Conservation (phyloP, 1,140 invertebrate genomes). For the Chionoecetes opilio region DNA sequence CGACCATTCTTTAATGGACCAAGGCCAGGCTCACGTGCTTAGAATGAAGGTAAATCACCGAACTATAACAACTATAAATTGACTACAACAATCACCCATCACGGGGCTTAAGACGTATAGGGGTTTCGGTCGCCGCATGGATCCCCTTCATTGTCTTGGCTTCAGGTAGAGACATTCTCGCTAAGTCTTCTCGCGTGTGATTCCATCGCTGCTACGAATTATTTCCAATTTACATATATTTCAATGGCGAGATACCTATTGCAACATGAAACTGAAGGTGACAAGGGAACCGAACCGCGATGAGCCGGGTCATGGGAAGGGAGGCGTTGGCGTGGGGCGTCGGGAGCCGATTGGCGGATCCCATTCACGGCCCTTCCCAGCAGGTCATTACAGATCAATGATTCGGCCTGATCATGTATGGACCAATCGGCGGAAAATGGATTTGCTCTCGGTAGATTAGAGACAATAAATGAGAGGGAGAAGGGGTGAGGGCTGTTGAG, state of each 20-base stretch:
- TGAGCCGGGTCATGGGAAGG: constrained; percentile 70
- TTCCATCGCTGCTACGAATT: constrained; percentile 34
- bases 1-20: no score
- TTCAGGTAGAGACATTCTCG: not conserved
- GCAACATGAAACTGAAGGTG: constrained; percentile 55
- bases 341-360: constrained; percentile 52
- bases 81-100: no score
- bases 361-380: constrained; percentile 40
- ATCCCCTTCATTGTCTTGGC: not conserved
- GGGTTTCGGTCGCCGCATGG: not conserved
- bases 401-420: constrained; percentile 65
- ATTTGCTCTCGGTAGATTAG: constrained; percentile 71
- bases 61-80: no score
- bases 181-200: not conserved
- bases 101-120: no score
- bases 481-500: not conserved
- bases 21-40: no score
- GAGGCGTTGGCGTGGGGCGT: constrained; percentile 41
- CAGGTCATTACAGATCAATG: constrained; percentile 73
- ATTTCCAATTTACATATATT: constrained; percentile 33
- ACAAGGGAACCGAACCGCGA: constrained; percentile 72
- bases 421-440: constrained; percentile 73
- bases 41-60: no score
- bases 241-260: not conserved
- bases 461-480: constrained; percentile 65